These are phyloP conservation scores for Pampus argenteus DNA, from an alignment of 2,797 vertebrate genomes.

Conservation along the genomic window DNA sequence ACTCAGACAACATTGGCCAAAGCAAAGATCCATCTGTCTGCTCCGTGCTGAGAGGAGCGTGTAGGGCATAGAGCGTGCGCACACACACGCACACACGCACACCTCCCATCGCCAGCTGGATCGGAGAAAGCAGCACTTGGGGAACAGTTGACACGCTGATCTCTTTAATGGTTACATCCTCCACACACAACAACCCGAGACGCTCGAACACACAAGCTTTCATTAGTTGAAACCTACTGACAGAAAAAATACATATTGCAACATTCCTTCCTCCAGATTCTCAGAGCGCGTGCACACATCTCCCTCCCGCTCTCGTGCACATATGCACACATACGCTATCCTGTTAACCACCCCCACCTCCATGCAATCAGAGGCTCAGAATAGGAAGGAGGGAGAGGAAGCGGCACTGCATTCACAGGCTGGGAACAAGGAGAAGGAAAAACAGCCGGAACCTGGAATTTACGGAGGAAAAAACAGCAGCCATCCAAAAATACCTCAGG, in stretches of 20 bases:
- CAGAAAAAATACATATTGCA: slow-evolving; percentile 69
- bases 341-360: slow-evolving; percentile 73
- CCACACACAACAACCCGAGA: slow-evolving; percentile 76
- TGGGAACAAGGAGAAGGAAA: slow-evolving; percentile 87
- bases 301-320: slow-evolving; percentile 29
- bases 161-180: slow-evolving; percentile 85
- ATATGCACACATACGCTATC: slow-evolving; percentile 57
- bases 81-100: slow-evolving; percentile 44
- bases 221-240: slow-evolving; percentile 64
- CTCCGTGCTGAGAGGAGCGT: slow-evolving; percentile 70
- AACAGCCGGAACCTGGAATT: slow-evolving; percentile 89
- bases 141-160: slow-evolving; percentile 84
- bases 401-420: slow-evolving; percentile 85
- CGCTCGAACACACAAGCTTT: slow-evolving; percentile 53
- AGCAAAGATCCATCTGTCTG: slow-evolving; percentile 78
- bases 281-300: slow-evolving; percentile 38
- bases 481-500: slow-evolving; percentile 86
- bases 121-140: slow-evolving; percentile 82
- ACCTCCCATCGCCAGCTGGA: slow-evolving; percentile 82
- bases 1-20: slow-evolving; percentile 61
- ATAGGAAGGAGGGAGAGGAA: slow-evolving; percentile 90
- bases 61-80: slow-evolving; percentile 50
- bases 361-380: slow-evolving; percentile 87
- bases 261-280: slow-evolving; percentile 58
- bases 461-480: slow-evolving; percentile 88